A percentile compares a stretch with the other conserved stretches of the same genome.
Evolutionary conservation across 2,113 vertebrate species (phyloP).

Genomic region (Psettodes erumei): DNA sequence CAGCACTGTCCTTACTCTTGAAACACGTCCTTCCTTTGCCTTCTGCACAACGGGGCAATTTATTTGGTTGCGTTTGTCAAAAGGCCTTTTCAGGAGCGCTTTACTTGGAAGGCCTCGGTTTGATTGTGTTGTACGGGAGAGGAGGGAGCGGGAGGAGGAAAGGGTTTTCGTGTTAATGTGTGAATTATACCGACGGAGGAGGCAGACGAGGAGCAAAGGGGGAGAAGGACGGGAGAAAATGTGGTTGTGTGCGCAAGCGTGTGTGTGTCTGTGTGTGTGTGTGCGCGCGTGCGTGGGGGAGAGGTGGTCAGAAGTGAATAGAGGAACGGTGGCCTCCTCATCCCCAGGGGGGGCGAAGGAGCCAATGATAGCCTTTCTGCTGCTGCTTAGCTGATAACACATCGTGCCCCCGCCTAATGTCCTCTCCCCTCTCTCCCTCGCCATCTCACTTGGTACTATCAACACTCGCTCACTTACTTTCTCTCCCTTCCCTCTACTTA

Average conservation of each 20-base stretch:
- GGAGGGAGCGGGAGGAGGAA: not conserved
- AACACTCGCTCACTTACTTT: constrained; percentile 63
- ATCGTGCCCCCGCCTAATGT: constrained; percentile 72
- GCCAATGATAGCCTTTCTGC: constrained; percentile 68
- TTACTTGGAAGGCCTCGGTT: not conserved
- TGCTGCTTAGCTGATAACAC: constrained; percentile 80
- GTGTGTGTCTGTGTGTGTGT: constrained; percentile 17
- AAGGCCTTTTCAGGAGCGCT: not conserved
- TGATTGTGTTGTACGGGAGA: not conserved
- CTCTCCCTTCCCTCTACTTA: constrained; percentile 62
- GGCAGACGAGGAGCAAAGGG: not conserved
- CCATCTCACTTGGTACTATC: constrained; percentile 65
- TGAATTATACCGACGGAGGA: constrained; percentile 20
- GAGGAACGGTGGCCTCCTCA: constrained; percentile 62
- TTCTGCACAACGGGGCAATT: no score
- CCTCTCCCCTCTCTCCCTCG: constrained; percentile 47
- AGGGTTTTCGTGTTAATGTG: not conserved
- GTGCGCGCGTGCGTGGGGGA: constrained; percentile 25
- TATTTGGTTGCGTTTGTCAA: no score
- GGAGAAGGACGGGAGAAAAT: not conserved
- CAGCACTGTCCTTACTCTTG: no score
- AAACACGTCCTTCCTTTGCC: no score
- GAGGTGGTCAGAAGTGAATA: constrained; percentile 71
- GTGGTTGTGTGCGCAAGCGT: constrained; percentile 11
- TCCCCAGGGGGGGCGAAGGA: constrained; percentile 54